Evolutionary conservation across 1,140 invertebrate genomes (phyloP), one percentile per base, ranked within the genome.

Genomic region (Monochamus saltuarius): DNA sequence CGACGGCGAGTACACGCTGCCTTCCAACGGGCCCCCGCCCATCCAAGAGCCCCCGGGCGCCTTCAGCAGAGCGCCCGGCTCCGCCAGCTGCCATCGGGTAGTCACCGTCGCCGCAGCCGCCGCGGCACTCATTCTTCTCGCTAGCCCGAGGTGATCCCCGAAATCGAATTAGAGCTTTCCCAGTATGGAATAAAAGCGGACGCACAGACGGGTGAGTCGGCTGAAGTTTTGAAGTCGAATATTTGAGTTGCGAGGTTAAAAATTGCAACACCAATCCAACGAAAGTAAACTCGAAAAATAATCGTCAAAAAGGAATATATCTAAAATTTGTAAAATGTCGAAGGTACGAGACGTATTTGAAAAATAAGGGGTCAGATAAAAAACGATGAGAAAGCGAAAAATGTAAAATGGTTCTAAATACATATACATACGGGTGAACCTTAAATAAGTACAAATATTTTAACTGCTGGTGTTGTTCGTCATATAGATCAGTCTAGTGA

Each of bases 41-140:
- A 71, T 74, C 39, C 69, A 67, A 39, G 71, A 74, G 45, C 71
- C 71, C 34, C 72, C 72, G 19, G 68, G 70, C 47, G 70, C 72
- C 39, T 72, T 66, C 67, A 73, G 70, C 47, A 49, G 58, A 39
- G 59, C 56, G 34, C 53, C 62, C 29, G n/a, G 53, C 36, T 37
- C 35, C 54, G 43, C 46, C 54, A 45, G 22, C 42, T 16, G 17
- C n/a, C 9, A 11, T 11, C 13, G 13, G 14, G 16, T 35, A 17
- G 29, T 46, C 45, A 17, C 46, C 22, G 35, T 56, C 29, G 19
- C 34, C 29, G 45, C n/a, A n/a, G n/a, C 45, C 19, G 13, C 19
- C 13, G 19, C 29, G 19, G 47, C 11, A 7, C 8, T n/a, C 19
- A 22, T 34, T n/a, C 14, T 22, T 13, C 14, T 13, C 47, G 47